Evolutionary conservation across 2,888 invertebrate genomes (phyloP).

Genomic region (Aricia artaxerxes): DNA sequence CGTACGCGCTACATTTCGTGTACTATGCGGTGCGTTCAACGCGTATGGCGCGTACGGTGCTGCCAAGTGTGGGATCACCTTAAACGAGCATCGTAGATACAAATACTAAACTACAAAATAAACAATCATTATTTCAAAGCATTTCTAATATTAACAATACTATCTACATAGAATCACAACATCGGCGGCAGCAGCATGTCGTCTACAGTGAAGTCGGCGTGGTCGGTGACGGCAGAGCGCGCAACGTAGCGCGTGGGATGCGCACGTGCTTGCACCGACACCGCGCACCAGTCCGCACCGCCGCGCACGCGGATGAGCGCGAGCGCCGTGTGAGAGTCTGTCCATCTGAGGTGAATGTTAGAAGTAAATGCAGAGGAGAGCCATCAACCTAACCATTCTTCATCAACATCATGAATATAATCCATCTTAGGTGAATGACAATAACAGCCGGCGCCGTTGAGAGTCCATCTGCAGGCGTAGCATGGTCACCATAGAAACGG

Average conservation of each 20-base stretch:
- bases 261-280: conserved; percentile 47
- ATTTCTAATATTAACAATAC: neutral
- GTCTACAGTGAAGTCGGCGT: conserved; percentile 34
- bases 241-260: conserved; percentile 46
- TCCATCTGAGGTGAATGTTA: conserved; percentile 33
- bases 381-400: too few relatives aligned
- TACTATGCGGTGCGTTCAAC: too few relatives aligned
- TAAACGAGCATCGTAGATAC: too few relatives aligned
- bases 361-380: neutral
- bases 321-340: conserved; percentile 42
- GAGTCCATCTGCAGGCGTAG: too few relatives aligned
- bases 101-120: neutral
- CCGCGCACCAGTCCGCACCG: conserved; percentile 45
- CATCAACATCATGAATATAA: too few relatives aligned
- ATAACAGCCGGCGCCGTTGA: too few relatives aligned
- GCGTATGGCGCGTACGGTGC: too few relatives aligned
- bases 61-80: too few relatives aligned
- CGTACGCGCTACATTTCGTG: too few relatives aligned
- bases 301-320: conserved; percentile 41
- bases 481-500: too few relatives aligned
- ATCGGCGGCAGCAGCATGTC: neutral
- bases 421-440: too few relatives aligned
- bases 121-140: neutral
- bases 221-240: conserved; percentile 39
- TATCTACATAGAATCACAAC: neutral